These are phyloP conservation scores for Heliocidaris erythrogramma DNA, from an alignment of 35 echinoderm and acorn worm genomes.

Conservation along the genomic window DNA sequence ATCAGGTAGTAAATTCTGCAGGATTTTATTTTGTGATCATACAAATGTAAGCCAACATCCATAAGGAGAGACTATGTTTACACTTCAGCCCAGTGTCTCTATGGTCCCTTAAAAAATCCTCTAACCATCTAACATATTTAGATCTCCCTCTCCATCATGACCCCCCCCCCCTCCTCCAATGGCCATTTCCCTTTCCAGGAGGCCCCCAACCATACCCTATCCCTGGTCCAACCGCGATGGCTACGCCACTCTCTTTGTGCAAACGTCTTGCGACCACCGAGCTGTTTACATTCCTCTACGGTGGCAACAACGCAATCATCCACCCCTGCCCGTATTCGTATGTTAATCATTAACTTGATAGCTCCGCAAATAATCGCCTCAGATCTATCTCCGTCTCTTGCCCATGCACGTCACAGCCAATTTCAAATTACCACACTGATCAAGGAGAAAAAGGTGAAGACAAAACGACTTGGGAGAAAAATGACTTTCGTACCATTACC, in stretches of 20 bases:
- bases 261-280: conserved; percentile 38
- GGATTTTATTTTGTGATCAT: not conserved
- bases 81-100: not conserved
- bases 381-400: conserved; percentile 21
- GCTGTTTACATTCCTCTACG: conserved; percentile 33
- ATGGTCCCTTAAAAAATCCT: not conserved
- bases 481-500: not conserved
- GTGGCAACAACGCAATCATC: conserved; percentile 42
- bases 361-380: conserved; percentile 42
- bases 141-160: not conserved
- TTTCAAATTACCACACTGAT: conserved; percentile 4
- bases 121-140: too few relatives aligned
- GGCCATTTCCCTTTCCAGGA: not conserved
- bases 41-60: not conserved
- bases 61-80: not conserved
- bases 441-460: not conserved
- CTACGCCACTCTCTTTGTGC: not conserved
- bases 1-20: not conserved
- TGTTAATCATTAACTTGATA: conserved; percentile 54
- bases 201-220: not conserved
- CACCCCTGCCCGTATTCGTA: conserved; percentile 43
- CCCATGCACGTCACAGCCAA: not conserved
- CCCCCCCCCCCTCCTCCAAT: too few relatives aligned
- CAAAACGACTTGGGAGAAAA: not conserved
- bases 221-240: not conserved